phyloP scores from a whole-genome alignment of 2,113 vertebrate genomes.

The Hassar affinis region DNA sequence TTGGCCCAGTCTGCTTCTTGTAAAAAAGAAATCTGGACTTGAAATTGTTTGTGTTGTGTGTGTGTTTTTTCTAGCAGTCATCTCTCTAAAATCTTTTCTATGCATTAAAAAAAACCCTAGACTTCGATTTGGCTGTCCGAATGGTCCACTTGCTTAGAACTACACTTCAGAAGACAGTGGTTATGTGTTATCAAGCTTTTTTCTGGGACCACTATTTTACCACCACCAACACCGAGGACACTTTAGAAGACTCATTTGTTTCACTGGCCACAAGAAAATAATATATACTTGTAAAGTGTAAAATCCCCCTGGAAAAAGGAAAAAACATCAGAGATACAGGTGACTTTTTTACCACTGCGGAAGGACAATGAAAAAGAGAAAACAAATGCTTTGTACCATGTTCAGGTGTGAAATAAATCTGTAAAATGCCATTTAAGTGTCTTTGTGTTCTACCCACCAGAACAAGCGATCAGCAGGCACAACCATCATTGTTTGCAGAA shows the following conservation, averaged over 20 bases:
- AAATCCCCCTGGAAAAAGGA: slow-evolving; percentile 69
- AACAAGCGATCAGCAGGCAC: slow-evolving; percentile 55
- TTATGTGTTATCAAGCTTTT: slow-evolving; percentile 67
- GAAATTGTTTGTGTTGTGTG: slow-evolving; percentile 81
- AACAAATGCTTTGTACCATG: slow-evolving; percentile 75
- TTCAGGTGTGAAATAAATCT: slow-evolving; percentile 86
- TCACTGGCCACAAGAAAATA: slow-evolving; percentile 86
- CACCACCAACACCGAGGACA: slow-evolving; percentile 77
- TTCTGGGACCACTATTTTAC: slow-evolving; percentile 78
- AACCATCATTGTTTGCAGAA: slow-evolving; percentile 57
- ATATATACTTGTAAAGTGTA: slow-evolving; percentile 80
- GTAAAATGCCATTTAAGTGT: slow-evolving; percentile 81
- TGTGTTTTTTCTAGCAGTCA: slow-evolving; percentile 88
- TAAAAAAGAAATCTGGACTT: slow-evolving; percentile 99
- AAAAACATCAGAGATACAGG: slow-evolving; percentile 67
- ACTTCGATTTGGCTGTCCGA: slow-evolving; percentile 72
- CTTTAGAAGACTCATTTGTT: slow-evolving; percentile 81
- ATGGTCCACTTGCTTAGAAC: slow-evolving; percentile 86
- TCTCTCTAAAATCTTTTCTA: slow-evolving; percentile 87
- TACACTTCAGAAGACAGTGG: slow-evolving; percentile 80
- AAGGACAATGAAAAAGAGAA: slow-evolving; percentile 76
- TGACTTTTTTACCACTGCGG: slow-evolving; percentile 77
- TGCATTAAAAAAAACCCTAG: slow-evolving; percentile 77
- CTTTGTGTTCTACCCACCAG: slow-evolving; percentile 74
- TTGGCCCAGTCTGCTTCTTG: slow-evolving; percentile 98